Evolutionary conservation across 2,888 invertebrate genomes (phyloP).

Genomic region (Zonitis immaculata): DNA sequence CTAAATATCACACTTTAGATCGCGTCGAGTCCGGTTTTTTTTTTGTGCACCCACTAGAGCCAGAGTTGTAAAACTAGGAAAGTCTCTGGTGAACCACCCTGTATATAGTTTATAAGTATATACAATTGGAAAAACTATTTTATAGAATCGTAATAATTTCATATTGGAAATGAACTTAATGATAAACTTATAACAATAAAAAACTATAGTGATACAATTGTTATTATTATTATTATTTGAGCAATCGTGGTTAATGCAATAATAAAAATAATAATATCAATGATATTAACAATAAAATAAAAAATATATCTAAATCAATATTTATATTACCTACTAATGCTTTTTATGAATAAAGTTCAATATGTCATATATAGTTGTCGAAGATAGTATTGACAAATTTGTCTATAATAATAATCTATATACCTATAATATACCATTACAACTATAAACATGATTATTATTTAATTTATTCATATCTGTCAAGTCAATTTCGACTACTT

Average conservation of each 20-base stretch:
- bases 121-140: conserved; percentile 24
- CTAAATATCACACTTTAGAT: too few species aligned
- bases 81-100: too few species aligned
- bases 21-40: too few species aligned
- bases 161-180: conserved; percentile 16
- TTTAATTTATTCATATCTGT: conserved; percentile 14
- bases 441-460: conserved; percentile 11
- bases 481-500: too few species aligned
- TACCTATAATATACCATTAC: conserved; percentile 11
- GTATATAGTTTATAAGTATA: too few species aligned
- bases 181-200: not conserved
- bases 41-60: too few species aligned
- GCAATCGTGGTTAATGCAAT: too few species aligned
- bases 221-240: too few species aligned
- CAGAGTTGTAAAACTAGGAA: too few species aligned
- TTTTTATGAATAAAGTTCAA: conserved; percentile 22
- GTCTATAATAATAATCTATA: conserved; percentile 15
- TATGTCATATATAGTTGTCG: conserved; percentile 11
- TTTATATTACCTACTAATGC: too few species aligned
- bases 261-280: not conserved
- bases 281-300: conserved; percentile 18
- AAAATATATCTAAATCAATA: too few species aligned
- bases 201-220: too few species aligned
- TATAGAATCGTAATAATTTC: conserved; percentile 23
- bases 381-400: conserved; percentile 15